Conservation (phyloP, 2,797 vertebrate genomes). For the Taenioides sp. region DNA sequence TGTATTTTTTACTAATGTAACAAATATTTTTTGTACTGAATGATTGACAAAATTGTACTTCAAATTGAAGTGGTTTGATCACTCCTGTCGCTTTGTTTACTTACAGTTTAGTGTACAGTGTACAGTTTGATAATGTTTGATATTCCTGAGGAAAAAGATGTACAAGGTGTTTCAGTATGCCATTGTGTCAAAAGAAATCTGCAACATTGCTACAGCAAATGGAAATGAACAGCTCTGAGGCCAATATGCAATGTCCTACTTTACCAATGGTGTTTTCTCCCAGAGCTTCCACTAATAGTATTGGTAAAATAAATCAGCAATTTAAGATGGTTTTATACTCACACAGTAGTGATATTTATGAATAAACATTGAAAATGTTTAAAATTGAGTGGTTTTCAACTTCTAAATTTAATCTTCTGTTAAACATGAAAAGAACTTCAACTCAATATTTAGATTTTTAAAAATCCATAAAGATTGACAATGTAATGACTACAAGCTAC, state of each 20-base stretch:
- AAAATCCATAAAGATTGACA: not conserved
- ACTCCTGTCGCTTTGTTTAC: constrained; percentile 59
- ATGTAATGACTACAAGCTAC: constrained; percentile 1
- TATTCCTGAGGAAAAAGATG: constrained; percentile 64
- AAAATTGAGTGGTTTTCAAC: not conserved
- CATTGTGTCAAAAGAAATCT: constrained; percentile 42
- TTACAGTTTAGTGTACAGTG: constrained; percentile 15
- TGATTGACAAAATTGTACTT: constrained; percentile 81
- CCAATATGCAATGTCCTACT: constrained; percentile 71
- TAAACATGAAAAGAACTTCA: not conserved
- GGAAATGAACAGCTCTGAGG: constrained; percentile 56
- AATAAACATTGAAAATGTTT: constrained; percentile 74
- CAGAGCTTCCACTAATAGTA: constrained; percentile 61
- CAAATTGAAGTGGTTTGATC: constrained; percentile 86
- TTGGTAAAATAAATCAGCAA: constrained; percentile 69
- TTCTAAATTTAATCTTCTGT: no score
- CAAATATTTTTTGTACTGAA: constrained; percentile 76
- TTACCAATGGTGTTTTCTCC: constrained; percentile 47
- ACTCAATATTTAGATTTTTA: no score
- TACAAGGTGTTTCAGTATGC: constrained; percentile 47
- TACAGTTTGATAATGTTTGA: constrained; percentile 55
- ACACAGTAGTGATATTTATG: constrained; percentile 78
- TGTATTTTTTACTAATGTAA: constrained; percentile 75
- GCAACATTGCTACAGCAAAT: constrained; percentile 50
- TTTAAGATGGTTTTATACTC: constrained; percentile 79